Evolutionary conservation across 2,113 vertebrate genomes (phyloP), one percentile per base, ranked within the genome.

Genomic region (Neopipo cinnamomea): DNA sequence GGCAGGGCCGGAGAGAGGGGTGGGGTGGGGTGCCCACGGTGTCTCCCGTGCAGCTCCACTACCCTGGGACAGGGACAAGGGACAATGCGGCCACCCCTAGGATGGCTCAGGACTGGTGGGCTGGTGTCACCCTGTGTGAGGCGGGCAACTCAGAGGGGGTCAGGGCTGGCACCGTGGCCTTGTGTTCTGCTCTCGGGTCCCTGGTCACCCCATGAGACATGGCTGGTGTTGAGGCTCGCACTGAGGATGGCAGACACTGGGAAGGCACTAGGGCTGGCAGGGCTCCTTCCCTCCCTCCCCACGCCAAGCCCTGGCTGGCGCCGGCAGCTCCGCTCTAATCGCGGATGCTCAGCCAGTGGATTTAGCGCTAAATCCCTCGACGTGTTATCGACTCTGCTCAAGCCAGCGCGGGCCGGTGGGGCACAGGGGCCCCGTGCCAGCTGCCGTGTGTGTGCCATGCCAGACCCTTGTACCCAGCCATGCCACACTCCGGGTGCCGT

Each of bases 351-450:
- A 89, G 93, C 30, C 82, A 16, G 93, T 35, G 65, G 93, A 93
- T 95, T 93, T 50, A 92, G 73, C 14, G 18, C 95, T 91, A 81
- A 95, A 96, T 81, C 96, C 93, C 87, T 62, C 70, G 17, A 73
- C 25, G 23, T 28, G 91, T 56, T 33, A 95, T 42, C 22, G 55
- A 74, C 84, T 96, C 96, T 0, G 14, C 81, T 17, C 1, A 6
- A 67, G 76, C 83, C 37, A 5, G 89, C 50, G 19, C 35, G 1
- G 56, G 56, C 74, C 6, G 10, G 79, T 56, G 80, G 8, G 83
- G 76, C 2, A 18, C n/a, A 5, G 13, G 39, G 70, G 75, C 79
- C 6, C 79, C 0, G 42, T 63, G 94, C 94, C 91, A 93, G 92
- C 83, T 53, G 47, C 18, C 3, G 41, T 37, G 87, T 88, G 58